A percentile compares a stretch with the other conserved stretches of the same genome.
These are phyloP conservation scores for Brotula barbata DNA, from an alignment of 2,797 vertebrate genomes.

Conservation along the genomic window DNA sequence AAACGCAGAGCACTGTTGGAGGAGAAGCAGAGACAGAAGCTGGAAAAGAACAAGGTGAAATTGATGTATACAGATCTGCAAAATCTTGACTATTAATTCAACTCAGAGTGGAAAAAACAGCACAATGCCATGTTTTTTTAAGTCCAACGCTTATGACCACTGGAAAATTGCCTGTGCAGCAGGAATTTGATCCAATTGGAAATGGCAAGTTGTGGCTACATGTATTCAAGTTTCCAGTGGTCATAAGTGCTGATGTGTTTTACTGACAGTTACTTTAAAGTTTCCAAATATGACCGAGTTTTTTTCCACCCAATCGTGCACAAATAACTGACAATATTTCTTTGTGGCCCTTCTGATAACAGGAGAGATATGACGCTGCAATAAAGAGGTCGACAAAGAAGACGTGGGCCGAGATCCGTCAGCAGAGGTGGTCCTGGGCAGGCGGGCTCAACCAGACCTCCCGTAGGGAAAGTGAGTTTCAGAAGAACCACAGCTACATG, in stretches of 20 bases:
- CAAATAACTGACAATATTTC: neutral
- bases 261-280: neutral
- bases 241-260: slow-evolving; percentile 1
- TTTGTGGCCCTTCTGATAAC: slow-evolving; percentile 6
- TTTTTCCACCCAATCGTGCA: neutral
- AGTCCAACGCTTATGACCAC: neutral
- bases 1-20: slow-evolving; percentile 87
- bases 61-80: neutral
- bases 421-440: slow-evolving; percentile 98
- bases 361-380: slow-evolving; percentile 94
- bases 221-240: slow-evolving; percentile 6
- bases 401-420: slow-evolving; percentile 96
- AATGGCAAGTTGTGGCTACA: neutral
- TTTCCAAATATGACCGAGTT: neutral
- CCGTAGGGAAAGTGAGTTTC: slow-evolving; percentile 82
- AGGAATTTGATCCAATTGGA: slow-evolving; percentile 5
- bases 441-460: slow-evolving; percentile 93
- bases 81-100: slow-evolving; percentile 5
- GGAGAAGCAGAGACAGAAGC: slow-evolving; percentile 91
- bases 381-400: slow-evolving; percentile 94
- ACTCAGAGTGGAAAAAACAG: slow-evolving; percentile 13
- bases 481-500: neutral
- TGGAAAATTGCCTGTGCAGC: slow-evolving; percentile 10
- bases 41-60: slow-evolving; percentile 94
- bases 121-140: neutral